Evolutionary conservation across 2,888 invertebrate species (phyloP).

Genomic region (Corythucha ciliata): DNA sequence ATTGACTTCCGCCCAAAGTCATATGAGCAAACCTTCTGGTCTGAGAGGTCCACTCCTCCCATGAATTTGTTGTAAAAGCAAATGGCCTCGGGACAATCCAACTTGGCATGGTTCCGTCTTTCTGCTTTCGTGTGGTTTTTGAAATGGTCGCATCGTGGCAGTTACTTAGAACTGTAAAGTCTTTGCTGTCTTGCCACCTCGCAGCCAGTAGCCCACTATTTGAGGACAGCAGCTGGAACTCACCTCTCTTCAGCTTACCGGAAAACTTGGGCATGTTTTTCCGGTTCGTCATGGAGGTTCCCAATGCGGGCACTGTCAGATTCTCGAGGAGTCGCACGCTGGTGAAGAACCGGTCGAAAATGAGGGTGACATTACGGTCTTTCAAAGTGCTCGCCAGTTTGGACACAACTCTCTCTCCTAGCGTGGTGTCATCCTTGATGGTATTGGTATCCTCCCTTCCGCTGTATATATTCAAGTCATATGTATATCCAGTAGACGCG

Average conservation of each 20-base stretch:
- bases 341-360: conserved; percentile 17
- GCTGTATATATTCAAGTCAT: conserved; percentile 21
- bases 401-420: conserved; percentile 32
- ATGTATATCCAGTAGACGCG: conserved; percentile 29
- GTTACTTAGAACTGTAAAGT: conserved; percentile 36
- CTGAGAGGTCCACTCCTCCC: conserved; percentile 34
- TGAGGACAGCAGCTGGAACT: no score
- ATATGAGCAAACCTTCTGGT: conserved; percentile 36
- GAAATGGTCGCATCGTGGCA: conserved; percentile 30
- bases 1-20: conserved; percentile 35
- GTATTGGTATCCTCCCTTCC: conserved; percentile 18
- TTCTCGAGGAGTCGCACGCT: conserved; percentile 13
- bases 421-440: conserved; percentile 8
- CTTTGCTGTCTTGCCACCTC: conserved; percentile 37
- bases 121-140: conserved; percentile 31
- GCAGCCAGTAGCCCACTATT: conserved; percentile 32
- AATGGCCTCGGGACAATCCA: conserved; percentile 32
- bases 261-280: no score
- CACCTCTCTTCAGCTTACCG: no score
- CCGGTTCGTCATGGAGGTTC: no score
- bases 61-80: conserved; percentile 30
- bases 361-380: conserved; percentile 17
- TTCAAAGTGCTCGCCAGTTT: conserved; percentile 28
- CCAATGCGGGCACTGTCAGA: no score
- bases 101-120: conserved; percentile 35